A percentile compares a stretch with the other conserved stretches of the same genome.
Evolutionary conservation across 2,888 invertebrate species (phyloP).

Genomic region (Merodon equestris): DNA sequence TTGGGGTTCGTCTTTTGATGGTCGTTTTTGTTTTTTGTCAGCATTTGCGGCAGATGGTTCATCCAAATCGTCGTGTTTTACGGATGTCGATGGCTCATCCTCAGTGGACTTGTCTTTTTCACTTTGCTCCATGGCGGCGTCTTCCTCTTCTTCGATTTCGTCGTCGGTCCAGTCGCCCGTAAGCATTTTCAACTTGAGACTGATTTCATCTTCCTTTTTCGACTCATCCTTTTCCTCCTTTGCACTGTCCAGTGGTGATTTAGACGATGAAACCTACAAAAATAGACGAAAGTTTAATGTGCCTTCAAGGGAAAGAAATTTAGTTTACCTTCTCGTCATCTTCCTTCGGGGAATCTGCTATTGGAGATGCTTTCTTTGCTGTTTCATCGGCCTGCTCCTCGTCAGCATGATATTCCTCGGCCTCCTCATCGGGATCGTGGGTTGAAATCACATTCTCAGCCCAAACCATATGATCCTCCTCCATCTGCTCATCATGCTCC

Average conservation of each 20-base stretch:
- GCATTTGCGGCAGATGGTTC: conserved; percentile 37
- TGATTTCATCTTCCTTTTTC: conserved; percentile 75
- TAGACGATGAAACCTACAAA: conserved; percentile 27
- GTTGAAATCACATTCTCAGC: conserved; percentile 76
- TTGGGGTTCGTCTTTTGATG: not conserved
- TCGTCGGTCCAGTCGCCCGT: conserved; percentile 78
- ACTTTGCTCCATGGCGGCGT: not conserved
- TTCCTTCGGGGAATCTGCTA: not conserved
- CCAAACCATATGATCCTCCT: conserved; percentile 73
- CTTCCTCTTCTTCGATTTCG: conserved; percentile 75
- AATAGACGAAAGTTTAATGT: not conserved
- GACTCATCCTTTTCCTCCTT: conserved; percentile 63
- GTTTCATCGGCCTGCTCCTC: not conserved
- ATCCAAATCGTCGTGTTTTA: too few relatives aligned
- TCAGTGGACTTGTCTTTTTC: conserved; percentile 32
- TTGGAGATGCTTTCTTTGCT: not conserved
- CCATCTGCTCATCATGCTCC: conserved; percentile 72
- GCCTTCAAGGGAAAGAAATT: conserved; percentile 12
- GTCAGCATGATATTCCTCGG: conserved; percentile 26
- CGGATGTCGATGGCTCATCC: not conserved
- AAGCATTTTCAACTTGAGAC: conserved; percentile 75
- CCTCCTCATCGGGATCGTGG: conserved; percentile 73
- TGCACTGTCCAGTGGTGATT: conserved; percentile 10
- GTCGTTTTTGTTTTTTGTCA: conserved; percentile 35
- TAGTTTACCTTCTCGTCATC: conserved; percentile 45